These are phyloP conservation scores for Lapara coniferarum DNA, from an alignment of 2,888 invertebrate species.

Conservation along the genomic window DNA sequence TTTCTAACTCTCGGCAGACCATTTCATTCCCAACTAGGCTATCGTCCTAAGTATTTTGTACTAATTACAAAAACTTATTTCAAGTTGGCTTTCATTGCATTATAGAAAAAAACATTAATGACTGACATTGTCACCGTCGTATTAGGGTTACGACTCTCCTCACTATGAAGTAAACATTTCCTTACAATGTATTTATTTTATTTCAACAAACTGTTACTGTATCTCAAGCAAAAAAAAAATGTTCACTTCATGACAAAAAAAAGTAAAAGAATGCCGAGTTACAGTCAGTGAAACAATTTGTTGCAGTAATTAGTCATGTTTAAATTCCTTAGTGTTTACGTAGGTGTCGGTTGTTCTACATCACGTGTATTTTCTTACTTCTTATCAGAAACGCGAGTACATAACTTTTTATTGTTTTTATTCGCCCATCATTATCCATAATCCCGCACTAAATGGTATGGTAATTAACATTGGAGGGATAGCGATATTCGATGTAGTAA, in stretches of 20 bases:
- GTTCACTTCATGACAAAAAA: no score
- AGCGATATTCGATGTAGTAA: not conserved
- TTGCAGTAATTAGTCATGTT: constrained; percentile 17
- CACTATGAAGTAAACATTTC: not conserved
- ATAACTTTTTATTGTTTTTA: not conserved
- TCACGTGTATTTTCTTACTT: constrained; percentile 7
- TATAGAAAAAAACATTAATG: no score
- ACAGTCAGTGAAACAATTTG: not conserved
- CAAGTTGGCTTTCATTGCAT: no score
- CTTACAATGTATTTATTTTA: not conserved
- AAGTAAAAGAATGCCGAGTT: not conserved
- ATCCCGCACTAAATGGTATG: not conserved
- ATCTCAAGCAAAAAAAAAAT: no score
- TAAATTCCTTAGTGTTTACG: constrained; percentile 17
- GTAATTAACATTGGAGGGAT: not conserved
- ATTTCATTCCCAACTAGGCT: no score
- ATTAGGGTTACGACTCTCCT: no score
- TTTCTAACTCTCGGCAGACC: no score
- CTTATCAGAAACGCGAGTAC: constrained; percentile 14
- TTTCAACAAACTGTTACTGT: no score
- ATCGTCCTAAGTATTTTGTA: no score
- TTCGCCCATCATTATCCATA: not conserved
- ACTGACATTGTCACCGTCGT: no score
- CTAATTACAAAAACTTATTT: no score
- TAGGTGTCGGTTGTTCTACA: constrained; percentile 8